phyloP scores from a whole-genome alignment of 2,797 vertebrate species.

The Mionectes olivaceus region DNA sequence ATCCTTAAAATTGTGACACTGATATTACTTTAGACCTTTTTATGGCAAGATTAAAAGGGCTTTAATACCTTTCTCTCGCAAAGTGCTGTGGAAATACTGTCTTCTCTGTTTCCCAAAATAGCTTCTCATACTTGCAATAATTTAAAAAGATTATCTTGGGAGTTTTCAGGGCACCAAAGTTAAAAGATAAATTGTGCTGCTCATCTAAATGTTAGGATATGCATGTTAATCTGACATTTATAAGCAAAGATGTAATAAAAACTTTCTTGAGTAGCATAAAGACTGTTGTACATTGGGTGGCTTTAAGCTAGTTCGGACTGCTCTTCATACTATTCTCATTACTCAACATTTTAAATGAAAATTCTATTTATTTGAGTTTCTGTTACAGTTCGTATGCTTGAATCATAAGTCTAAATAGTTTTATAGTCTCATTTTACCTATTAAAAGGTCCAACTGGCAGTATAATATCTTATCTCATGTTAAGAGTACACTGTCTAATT shows the following conservation, averaged over 20 bases:
- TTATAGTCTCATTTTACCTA: constrained; percentile 12
- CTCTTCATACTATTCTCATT: not conserved
- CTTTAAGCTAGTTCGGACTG: not conserved
- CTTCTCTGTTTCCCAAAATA: not conserved
- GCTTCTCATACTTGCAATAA: constrained; percentile 18
- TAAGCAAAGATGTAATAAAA: constrained; percentile 37
- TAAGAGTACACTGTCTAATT: constrained; percentile 2
- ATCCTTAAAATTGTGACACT: not conserved
- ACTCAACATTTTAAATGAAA: constrained; percentile 37
- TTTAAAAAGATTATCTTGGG: constrained; percentile 36
- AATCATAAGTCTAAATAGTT: constrained; percentile 36
- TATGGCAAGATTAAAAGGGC: not conserved
- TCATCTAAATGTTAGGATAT: not conserved
- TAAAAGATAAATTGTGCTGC: not conserved
- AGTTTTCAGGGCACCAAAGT: not conserved
- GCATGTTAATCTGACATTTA: constrained; percentile 55
- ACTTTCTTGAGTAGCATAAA: not conserved
- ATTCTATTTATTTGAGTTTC: constrained; percentile 47
- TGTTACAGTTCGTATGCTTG: constrained; percentile 21
- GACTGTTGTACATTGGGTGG: not conserved
- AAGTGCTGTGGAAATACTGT: not conserved
- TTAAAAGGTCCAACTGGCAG: constrained; percentile 14
- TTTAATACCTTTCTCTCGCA: not conserved
- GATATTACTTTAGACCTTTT: not conserved
- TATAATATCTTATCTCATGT: not conserved